phyloP scores from a whole-genome alignment of 2,797 vertebrate species.

The Esox masquinongy region DNA sequence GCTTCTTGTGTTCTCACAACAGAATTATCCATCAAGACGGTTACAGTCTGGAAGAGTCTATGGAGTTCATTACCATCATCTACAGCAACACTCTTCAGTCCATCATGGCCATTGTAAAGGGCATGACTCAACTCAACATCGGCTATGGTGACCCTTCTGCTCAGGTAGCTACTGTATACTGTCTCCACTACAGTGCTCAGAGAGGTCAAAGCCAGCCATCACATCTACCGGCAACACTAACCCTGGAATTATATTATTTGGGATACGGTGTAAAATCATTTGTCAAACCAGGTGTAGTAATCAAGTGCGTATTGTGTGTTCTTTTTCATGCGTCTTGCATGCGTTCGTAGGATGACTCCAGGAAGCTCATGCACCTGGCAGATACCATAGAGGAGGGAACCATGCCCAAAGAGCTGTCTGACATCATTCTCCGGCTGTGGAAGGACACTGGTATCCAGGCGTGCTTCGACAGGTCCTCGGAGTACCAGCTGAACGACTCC shows the following conservation, averaged over 20 bases:
- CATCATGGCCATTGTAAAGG: slow-evolving; percentile 91
- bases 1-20: slow-evolving; percentile 16
- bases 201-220: neutral
- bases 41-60: slow-evolving; percentile 92
- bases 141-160: slow-evolving; percentile 85
- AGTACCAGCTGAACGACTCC: slow-evolving; percentile 98
- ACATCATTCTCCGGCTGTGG: slow-evolving; percentile 93
- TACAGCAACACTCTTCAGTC: slow-evolving; percentile 97
- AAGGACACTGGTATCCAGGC: slow-evolving; percentile 92
- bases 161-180: slow-evolving; percentile 72
- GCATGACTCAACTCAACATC: slow-evolving; percentile 91
- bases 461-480: slow-evolving; percentile 92
- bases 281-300: neutral
- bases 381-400: slow-evolving; percentile 96
- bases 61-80: slow-evolving; percentile 96
- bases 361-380: slow-evolving; percentile 92
- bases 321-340: neutral
- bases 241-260: neutral
- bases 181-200: neutral
- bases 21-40: slow-evolving; percentile 99
- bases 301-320: neutral
- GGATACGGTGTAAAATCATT: neutral
- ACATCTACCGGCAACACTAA: neutral
- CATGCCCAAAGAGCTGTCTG: slow-evolving; percentile 95
- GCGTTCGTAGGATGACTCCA: slow-evolving; percentile 85